Base-by-base conservation (phyloP, 2,888 invertebrate genomes). In the Tortricodes alternella region DNA sequence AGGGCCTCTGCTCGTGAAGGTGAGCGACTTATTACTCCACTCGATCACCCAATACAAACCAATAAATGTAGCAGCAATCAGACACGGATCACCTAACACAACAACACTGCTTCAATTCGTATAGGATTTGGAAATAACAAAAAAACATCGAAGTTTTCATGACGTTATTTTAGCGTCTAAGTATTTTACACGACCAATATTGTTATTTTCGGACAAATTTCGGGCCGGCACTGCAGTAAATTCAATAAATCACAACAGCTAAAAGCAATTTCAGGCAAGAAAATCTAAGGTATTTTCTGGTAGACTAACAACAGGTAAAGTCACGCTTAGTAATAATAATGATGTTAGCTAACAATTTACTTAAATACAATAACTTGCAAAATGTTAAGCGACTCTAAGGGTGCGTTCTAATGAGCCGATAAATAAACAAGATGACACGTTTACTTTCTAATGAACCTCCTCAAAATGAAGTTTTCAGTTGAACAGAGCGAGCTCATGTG, bases 161-260 rank as follows among this genome's bases (percentile, higher is more conserved):
- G n/a, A 29, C 29, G 29, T 29, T 21, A 3, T 9, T 29, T n/a
- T 29, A n/a, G 2, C 15, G 34, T 34, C 6, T 15, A 34, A 2
- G 13, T 7, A 34, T 7, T 34, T 34, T 15, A 29, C 15, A 34
- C 8, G 7, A 2, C 13, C 23, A n/a, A 11, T 18, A 50, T 32
- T 9, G n/a, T 50, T 49, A 38, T 43, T 44, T 38, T 16, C 32
- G 29, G 13, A 13, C 38, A 49, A 38, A 11, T 8, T 24, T 29
- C 13, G n/a, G n/a, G 18, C 3, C 16, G 67, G 71, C 66, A 68
- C 68, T 70, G 55, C 60, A 66, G 76, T 70, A 79, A 71, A 85
- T 82, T 80, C 73, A 76, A 84, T 84, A 78, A 74, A 71, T 73
- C 71, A 70, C 63, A 64, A 61, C 70, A 61, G 64, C 49, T 56